phyloP scores from a whole-genome alignment of 2,888 invertebrate genomes.

The Diplazon laetatorius region DNA sequence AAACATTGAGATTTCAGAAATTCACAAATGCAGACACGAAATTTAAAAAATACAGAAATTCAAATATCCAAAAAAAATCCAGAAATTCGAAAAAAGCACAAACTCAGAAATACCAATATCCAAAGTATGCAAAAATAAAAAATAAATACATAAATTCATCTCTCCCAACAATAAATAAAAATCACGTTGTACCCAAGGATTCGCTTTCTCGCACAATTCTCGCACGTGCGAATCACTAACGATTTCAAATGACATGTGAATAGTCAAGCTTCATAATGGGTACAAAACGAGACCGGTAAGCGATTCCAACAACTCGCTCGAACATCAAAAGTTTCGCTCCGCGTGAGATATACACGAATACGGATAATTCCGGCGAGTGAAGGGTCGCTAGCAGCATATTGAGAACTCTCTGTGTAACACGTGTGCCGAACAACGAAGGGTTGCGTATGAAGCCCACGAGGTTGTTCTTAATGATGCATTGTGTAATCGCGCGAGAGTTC shows the following conservation, averaged over 20 bases:
- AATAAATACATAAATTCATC: background rate
- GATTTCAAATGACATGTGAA: conserved; percentile 31
- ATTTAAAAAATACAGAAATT: background rate
- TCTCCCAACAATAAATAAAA: too few species aligned
- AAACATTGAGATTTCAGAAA: background rate
- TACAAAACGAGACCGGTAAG: conserved; percentile 39
- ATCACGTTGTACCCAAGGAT: background rate
- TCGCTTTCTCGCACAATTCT: conserved; percentile 23
- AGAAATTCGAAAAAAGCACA: background rate
- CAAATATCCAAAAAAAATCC: background rate
- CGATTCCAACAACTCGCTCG: conserved; percentile 29
- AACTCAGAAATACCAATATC: background rate
- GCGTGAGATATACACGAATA: conserved; percentile 16
- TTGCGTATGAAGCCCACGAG: conserved; percentile 1
- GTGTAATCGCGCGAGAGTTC: conserved; percentile 47
- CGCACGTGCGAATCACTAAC: conserved; percentile 37
- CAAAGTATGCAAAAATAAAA: too few species aligned
- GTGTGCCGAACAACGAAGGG: background rate
- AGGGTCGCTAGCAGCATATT: background rate
- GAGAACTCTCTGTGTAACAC: background rate
- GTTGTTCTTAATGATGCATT: conserved; percentile 41
- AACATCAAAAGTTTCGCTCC: conserved; percentile 43
- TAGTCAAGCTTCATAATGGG: conserved; percentile 35
- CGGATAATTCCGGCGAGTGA: conserved; percentile 22
- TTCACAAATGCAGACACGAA: background rate